These are phyloP conservation scores for Orussus abietinus DNA, from an alignment of 1,140 invertebrate genomes.

Conservation along the genomic window DNA sequence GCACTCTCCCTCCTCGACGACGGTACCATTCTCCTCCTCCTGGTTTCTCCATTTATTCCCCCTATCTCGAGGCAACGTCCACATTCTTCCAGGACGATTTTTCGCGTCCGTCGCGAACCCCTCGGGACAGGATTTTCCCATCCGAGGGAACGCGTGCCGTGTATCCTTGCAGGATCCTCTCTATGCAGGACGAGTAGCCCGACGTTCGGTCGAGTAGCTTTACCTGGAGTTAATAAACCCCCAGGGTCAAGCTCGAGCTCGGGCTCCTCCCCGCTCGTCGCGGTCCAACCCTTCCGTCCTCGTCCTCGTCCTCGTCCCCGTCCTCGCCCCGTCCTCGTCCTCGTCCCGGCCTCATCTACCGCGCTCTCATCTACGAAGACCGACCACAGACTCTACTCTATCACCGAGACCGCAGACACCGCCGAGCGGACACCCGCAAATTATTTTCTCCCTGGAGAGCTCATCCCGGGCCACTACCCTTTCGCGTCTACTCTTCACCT, in stretches of 20 bases:
- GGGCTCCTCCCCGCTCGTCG: slow-evolving; percentile 16
- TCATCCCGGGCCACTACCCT: slow-evolving; percentile 26
- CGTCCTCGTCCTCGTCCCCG: slow-evolving; percentile 14
- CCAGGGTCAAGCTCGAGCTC: slow-evolving; percentile 27
- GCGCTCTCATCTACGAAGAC: slow-evolving; percentile 36
- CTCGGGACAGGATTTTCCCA: too few species aligned
- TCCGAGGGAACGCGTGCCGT: too few species aligned
- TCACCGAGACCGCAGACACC: slow-evolving; percentile 39
- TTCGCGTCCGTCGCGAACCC: slow-evolving; percentile 9
- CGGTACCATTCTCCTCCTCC: too few species aligned
- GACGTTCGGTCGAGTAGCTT: slow-evolving; percentile 42
- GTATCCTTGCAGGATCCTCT: slow-evolving; percentile 27
- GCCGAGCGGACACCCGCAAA: slow-evolving; percentile 39
- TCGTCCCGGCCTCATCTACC: slow-evolving; percentile 13
- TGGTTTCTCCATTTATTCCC: too few species aligned
- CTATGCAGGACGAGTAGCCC: too few species aligned
- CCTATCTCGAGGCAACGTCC: too few species aligned
- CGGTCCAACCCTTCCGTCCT: slow-evolving; percentile 14
- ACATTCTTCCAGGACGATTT: too few species aligned
- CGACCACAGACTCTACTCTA: too few species aligned
- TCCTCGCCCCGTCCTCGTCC: slow-evolving; percentile 6
- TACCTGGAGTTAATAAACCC: slow-evolving; percentile 46
- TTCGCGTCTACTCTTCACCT: too few species aligned
- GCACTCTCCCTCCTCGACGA: too few species aligned
- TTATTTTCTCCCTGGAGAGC: slow-evolving; percentile 39